phyloP scores from a whole-genome alignment of 1,140 invertebrate genomes.

The Tetranychus urticae region DNA sequence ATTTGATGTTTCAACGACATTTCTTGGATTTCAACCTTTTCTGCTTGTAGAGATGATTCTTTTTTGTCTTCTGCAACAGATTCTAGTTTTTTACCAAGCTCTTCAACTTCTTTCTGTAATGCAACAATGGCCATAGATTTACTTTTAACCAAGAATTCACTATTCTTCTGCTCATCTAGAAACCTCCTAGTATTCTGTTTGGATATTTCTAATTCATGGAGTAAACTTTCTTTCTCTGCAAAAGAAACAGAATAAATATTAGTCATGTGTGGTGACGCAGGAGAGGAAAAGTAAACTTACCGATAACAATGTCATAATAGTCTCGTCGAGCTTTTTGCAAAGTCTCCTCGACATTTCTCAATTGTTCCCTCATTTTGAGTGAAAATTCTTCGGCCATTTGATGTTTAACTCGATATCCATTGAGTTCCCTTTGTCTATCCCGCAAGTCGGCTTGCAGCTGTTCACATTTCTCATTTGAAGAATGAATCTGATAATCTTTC shows the following conservation, averaged over 20 bases:
- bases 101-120: neutral
- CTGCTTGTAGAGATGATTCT: neutral
- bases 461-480: too few species aligned
- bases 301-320: neutral
- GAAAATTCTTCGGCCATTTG: neutral
- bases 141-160: neutral
- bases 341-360: neutral
- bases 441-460: neutral
- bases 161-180: neutral
- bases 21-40: neutral
- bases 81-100: neutral
- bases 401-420: neutral
- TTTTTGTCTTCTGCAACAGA: neutral
- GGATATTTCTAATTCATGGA: neutral
- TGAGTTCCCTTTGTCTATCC: neutral
- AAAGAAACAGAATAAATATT: neutral
- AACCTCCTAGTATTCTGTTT: neutral
- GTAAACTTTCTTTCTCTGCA: neutral
- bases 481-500: too few species aligned
- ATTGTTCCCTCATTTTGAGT: neutral
- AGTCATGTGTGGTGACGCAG: too few species aligned
- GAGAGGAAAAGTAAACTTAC: neutral
- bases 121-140: neutral
- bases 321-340: neutral
- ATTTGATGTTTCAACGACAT: slow-evolving; percentile 27